Base-by-base conservation (phyloP, 2,888 invertebrate species). In the Antheraea assamensis region DNA sequence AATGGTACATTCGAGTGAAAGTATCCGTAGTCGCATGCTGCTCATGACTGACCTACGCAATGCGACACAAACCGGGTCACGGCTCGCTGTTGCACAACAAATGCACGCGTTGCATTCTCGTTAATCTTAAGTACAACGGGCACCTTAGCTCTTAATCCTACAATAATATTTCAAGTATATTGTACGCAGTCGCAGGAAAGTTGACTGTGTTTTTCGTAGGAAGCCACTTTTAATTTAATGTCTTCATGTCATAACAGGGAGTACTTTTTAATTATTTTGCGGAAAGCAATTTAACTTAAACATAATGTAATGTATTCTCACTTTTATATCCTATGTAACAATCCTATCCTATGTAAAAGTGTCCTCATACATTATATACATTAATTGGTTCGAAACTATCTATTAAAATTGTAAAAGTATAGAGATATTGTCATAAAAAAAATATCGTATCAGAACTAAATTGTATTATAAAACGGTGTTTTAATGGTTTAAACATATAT, bases 1-100 rank as follows among this genome's bases (percentile, higher is more conserved):
- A 91, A 85, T 87, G 85, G 82, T 79, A 81, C 80, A 80, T 82
- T 84, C 83, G 80, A 80, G 90, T 87, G 92, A 93, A 93, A 93
- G 92, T 90, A 81, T 83, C 83, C 82, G 80, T 78, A 81, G 84
- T 81, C 81, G 80, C 78, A 80, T 82, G 85, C 80, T 76, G 82
- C 82, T 80, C 78, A 86, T 88, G 89, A 88, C 89, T 92, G 92
- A 92, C 92, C 92, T 91, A 92, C 92, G 91, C 91, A 92, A 90
- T 88, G 88, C 88, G 87, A 83, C 84, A 83, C 73, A 80, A 92
- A 88, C 88, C 90, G 80, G 90, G 91, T 87, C 91, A 90, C 84
- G 87, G 85, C 81, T 86, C 81, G 76, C 78, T 78, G 84, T 87
- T 87, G 84, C 86, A 86, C 87, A 87, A 89, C 83, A 84, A 84